phyloP scores from a whole-genome alignment of 2,113 vertebrate species.

The Daboia siamensis region DNA sequence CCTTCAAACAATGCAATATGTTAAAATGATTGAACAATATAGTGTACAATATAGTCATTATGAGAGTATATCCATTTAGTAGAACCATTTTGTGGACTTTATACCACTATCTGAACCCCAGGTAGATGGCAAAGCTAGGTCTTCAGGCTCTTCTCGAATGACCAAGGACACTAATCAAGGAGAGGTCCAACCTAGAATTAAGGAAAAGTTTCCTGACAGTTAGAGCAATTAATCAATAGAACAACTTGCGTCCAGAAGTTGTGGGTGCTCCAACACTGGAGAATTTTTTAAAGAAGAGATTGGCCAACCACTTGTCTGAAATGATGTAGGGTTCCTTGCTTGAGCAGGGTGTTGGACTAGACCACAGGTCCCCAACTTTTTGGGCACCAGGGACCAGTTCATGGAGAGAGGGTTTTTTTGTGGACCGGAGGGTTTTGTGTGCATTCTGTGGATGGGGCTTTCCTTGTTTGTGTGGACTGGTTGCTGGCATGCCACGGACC shows the following conservation, averaged over 20 bases:
- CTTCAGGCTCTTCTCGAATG: neutral
- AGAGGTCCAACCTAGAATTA: neutral
- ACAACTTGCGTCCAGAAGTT: neutral
- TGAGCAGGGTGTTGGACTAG: neutral
- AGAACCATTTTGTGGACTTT: neutral
- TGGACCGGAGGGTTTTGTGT: no score
- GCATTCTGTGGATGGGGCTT: no score
- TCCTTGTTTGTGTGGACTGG: no score
- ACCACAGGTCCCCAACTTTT: no score
- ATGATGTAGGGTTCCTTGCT: neutral
- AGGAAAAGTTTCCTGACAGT: neutral
- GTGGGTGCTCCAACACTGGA: neutral
- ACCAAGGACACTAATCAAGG: neutral
- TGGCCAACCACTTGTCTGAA: neutral
- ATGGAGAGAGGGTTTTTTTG: no score
- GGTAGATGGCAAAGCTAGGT: neutral
- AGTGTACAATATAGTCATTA: neutral
- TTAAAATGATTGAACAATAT: neutral
- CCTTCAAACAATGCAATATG: neutral
- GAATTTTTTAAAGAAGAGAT: neutral
- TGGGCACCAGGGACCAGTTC: no score
- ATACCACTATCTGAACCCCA: neutral
- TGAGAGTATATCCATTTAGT: neutral
- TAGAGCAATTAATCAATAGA: neutral
- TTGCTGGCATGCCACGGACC: no score